These are phyloP conservation scores for Trididemnum clinides DNA, from an alignment of 23 tunicate species.

Conservation along the genomic window DNA sequence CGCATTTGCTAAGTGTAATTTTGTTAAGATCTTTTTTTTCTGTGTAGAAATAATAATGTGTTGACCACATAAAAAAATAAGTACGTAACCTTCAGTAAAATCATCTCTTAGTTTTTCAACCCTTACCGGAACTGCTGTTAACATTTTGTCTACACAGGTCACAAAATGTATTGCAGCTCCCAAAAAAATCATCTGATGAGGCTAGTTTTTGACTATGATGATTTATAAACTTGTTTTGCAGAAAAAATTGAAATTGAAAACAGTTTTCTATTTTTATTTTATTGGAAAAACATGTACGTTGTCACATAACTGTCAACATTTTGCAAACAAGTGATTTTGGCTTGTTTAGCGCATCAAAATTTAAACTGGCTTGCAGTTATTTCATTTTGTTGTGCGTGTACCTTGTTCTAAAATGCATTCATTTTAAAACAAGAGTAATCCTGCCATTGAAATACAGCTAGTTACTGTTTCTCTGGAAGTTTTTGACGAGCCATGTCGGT, in stretches of 20 bases:
- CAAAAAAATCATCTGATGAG: neutral
- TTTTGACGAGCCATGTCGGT: neutral
- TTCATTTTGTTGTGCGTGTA: neutral
- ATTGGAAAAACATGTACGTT: neutral
- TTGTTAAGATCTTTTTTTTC: too few relatives aligned
- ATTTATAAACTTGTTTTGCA: neutral
- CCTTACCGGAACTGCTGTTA: neutral
- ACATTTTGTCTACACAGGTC: neutral
- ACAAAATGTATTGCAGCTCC: neutral
- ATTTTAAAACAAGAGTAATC: neutral
- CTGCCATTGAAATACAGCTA: neutral
- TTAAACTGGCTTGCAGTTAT: neutral
- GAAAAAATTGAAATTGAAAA: neutral
- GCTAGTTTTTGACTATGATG: neutral
- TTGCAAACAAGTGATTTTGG: neutral
- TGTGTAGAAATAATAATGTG: too few relatives aligned
- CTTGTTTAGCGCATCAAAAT: neutral
- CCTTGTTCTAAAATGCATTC: neutral
- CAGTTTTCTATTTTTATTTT: neutral
- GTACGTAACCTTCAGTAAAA: too few relatives aligned
- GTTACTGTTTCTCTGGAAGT: neutral
- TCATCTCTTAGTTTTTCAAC: too few relatives aligned
- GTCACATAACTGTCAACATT: neutral
- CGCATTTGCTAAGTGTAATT: too few relatives aligned
- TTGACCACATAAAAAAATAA: too few relatives aligned